phyloP scores from a whole-genome alignment of 2,113 vertebrate genomes.

The Eidolon helvum region DNA sequence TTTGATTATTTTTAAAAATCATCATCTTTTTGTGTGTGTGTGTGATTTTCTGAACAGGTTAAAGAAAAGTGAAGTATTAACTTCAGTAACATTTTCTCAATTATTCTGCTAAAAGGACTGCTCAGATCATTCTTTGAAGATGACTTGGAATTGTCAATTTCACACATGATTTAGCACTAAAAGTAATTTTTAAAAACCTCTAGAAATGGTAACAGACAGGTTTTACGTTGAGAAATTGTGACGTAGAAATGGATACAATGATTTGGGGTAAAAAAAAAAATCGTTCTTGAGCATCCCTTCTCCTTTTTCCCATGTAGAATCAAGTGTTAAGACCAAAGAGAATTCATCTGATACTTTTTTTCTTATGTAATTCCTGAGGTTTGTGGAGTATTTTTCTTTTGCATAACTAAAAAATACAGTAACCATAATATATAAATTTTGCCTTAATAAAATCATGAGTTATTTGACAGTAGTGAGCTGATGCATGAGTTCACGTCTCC shows the following conservation, averaged over 20 bases:
- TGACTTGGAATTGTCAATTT: background rate
- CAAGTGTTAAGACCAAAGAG: background rate
- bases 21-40: background rate
- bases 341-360: background rate
- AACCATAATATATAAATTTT: background rate
- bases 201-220: background rate
- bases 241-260: background rate
- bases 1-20: background rate
- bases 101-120: background rate
- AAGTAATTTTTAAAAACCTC: background rate
- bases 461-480: background rate
- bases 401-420: background rate
- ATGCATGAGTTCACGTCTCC: background rate
- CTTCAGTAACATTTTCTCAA: background rate
- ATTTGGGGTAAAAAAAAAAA: background rate
- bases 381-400: background rate
- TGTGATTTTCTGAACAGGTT: background rate
- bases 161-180: conserved; percentile 18
- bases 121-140: background rate
- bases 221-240: background rate
- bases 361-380: background rate
- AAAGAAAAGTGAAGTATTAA: background rate
- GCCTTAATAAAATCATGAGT: background rate
- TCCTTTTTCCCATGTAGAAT: background rate
- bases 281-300: background rate